Conservation (phyloP, 2,113 vertebrate genomes). For the Cyphomyrus plagiostoma region DNA sequence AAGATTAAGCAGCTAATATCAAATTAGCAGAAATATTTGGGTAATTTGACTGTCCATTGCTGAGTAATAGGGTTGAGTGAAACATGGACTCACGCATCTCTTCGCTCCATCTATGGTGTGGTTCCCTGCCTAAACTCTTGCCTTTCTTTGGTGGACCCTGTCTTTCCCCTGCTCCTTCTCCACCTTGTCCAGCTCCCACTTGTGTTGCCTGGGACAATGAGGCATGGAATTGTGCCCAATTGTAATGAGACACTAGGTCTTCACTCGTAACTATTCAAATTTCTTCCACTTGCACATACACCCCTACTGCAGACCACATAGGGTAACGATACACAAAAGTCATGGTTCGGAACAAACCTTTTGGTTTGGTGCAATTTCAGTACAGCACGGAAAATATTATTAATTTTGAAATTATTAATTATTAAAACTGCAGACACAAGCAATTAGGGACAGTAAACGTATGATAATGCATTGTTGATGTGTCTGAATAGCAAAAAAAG, state of each 20-base stretch:
- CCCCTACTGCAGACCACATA: background rate
- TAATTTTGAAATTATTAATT: background rate
- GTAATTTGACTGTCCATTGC: background rate
- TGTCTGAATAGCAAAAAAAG: background rate
- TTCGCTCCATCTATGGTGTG: slow-evolving; percentile 45
- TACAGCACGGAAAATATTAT: background rate
- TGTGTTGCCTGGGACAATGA: slow-evolving; percentile 31
- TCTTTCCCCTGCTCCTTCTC: slow-evolving; percentile 50
- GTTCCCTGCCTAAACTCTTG: slow-evolving; percentile 33
- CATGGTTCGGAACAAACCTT: background rate
- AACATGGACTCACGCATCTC: slow-evolving; percentile 20
- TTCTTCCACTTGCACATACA: background rate
- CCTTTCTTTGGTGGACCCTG: slow-evolving; percentile 38
- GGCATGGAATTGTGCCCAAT: slow-evolving; percentile 9
- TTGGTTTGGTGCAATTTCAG: background rate
- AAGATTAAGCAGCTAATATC: background rate
- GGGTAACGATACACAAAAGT: background rate
- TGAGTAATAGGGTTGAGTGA: background rate
- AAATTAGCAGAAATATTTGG: background rate
- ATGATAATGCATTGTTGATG: background rate
- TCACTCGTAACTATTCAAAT: slow-evolving; percentile 12
- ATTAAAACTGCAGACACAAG: background rate
- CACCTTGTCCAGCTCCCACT: slow-evolving; percentile 57
- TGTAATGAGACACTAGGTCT: background rate
- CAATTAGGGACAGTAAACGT: background rate